Conservation (phyloP, 2,888 invertebrate species). For the Macrosoma leucophasiata region DNA sequence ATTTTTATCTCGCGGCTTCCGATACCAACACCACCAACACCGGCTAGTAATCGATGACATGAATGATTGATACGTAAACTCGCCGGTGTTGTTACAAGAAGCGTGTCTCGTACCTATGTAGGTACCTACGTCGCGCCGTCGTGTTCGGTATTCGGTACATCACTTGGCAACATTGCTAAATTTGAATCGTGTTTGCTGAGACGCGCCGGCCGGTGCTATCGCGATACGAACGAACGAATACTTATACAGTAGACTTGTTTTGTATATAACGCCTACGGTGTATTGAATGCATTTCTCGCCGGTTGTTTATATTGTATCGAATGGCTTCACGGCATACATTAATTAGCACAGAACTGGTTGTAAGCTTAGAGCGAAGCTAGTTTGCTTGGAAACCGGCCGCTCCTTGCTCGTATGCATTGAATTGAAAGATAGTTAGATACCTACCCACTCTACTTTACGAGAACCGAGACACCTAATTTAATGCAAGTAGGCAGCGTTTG, state of each 20-base stretch:
- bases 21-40: slow-evolving; percentile 8
- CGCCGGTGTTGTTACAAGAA: slow-evolving; percentile 22
- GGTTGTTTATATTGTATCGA: slow-evolving; percentile 41
- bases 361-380: slow-evolving; percentile 25
- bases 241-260: slow-evolving; percentile 17
- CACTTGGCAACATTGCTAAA: slow-evolving; percentile 22
- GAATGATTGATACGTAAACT: slow-evolving; percentile 26
- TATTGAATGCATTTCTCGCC: slow-evolving; percentile 36
- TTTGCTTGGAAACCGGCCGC: slow-evolving; percentile 43
- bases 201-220: slow-evolving; percentile 17
- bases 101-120: no score
- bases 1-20: slow-evolving; percentile 1
- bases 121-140: no score
- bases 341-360: slow-evolving; percentile 42
- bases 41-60: slow-evolving; percentile 18
- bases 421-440: slow-evolving; percentile 43
- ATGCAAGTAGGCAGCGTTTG: slow-evolving; percentile 13
- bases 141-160: slow-evolving; percentile 21
- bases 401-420: slow-evolving; percentile 35
- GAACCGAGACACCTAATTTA: slow-evolving; percentile 11
- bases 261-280: slow-evolving; percentile 6
- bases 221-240: no score
- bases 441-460: slow-evolving; percentile 17
- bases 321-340: slow-evolving; percentile 37
- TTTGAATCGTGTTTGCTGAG: slow-evolving; percentile 23